A percentile compares a stretch with the other conserved stretches of the same genome.
Evolutionary conservation across 2,888 invertebrate species (phyloP).

Genomic region (Boloria euphrosyne): DNA sequence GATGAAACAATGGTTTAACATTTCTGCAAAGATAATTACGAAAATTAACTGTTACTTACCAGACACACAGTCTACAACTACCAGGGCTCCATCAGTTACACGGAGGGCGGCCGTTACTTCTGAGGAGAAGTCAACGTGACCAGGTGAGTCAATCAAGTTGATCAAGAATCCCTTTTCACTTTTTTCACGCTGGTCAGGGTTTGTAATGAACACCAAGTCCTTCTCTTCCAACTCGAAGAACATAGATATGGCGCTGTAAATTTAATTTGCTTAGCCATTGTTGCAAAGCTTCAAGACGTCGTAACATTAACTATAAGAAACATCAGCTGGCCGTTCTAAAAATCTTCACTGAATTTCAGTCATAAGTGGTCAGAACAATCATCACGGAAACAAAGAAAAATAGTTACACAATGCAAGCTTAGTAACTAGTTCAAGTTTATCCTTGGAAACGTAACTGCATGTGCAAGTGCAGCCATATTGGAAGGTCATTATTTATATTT

Average conservation of each 20-base stretch:
- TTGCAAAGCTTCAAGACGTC: conserved; percentile 3
- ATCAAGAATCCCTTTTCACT: conserved; percentile 98
- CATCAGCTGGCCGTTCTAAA: conserved; percentile 83
- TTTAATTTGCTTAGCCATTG: conserved; percentile 13
- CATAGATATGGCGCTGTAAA: conserved; percentile 97
- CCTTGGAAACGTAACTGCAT: conserved; percentile 6
- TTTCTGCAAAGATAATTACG: too few species aligned
- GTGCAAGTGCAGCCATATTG: conserved; percentile 37
- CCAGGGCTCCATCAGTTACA: conserved; percentile 99
- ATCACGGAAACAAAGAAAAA: conserved; percentile 56
- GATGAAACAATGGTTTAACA: neutral
- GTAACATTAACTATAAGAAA: conserved; percentile 1
- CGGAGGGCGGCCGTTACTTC: conserved; percentile 99
- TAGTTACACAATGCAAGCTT: neutral
- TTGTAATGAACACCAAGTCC: conserved; percentile 96
- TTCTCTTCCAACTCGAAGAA: conserved; percentile 98
- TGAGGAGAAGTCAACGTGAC: conserved; percentile 99
- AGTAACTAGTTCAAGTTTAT: neutral
- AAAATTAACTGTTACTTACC: conserved; percentile 82
- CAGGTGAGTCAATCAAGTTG: conserved; percentile 99
- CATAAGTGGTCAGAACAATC: conserved; percentile 80
- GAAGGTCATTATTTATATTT: conserved; percentile 42
- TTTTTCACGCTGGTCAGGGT: conserved; percentile 94
- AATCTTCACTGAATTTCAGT: conserved; percentile 72
- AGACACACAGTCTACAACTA: conserved; percentile 99